Percentiles rank a stretch among this genome's conserved stretches.
phyloP scores from a whole-genome alignment of 2,888 invertebrate genomes.

The Mactromeris polynyma region DNA sequence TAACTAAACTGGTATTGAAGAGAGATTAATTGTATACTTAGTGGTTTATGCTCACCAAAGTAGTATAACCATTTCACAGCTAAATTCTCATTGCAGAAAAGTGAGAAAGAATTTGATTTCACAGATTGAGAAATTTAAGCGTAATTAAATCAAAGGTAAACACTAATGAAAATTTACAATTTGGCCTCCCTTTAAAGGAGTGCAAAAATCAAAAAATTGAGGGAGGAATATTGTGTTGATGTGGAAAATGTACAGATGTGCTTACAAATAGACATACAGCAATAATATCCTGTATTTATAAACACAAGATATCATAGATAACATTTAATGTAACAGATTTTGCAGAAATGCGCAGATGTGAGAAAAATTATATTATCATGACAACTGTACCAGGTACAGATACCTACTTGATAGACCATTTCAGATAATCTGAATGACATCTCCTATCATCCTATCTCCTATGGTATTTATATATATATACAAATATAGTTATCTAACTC shows the following conservation, averaged over 20 bases:
- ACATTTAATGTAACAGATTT: too few relatives aligned
- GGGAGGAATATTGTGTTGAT: too few relatives aligned
- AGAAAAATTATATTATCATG: neutral
- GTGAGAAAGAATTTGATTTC: too few relatives aligned
- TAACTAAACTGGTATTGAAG: constrained; percentile 7
- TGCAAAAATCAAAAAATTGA: too few relatives aligned
- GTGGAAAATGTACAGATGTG: too few relatives aligned
- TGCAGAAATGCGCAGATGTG: neutral
- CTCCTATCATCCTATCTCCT: neutral
- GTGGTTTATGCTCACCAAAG: too few relatives aligned
- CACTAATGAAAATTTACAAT: neutral
- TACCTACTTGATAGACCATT: neutral
- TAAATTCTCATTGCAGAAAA: too few relatives aligned
- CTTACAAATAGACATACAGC: too few relatives aligned
- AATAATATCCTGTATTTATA: too few relatives aligned
- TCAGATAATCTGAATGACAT: neutral
- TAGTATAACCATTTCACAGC: too few relatives aligned
- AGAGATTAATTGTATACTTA: neutral
- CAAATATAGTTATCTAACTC: neutral
- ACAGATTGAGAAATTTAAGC: too few relatives aligned
- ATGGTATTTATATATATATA: neutral
- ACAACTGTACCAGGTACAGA: neutral
- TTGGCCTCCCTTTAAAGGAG: neutral
- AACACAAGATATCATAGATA: too few relatives aligned
- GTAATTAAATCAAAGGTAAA: neutral